Evolutionary conservation across 2,888 invertebrate species (phyloP).

Genomic region (Bruchidius siliquastri): DNA sequence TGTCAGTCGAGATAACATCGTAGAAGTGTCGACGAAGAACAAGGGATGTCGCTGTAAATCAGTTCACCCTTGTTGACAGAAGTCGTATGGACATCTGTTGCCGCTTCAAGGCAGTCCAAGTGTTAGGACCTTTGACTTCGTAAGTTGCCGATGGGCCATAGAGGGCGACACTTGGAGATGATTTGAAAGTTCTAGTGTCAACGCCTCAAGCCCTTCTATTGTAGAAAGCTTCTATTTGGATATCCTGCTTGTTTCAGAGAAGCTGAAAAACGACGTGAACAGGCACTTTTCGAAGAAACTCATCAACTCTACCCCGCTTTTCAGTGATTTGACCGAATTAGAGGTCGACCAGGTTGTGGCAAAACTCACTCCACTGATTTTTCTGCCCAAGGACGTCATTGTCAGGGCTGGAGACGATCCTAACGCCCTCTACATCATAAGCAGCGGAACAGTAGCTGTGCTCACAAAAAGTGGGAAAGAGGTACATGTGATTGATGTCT

Average conservation of each 20-base stretch:
- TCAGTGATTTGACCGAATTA: conserved; percentile 49
- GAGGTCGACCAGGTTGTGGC: conserved; percentile 52
- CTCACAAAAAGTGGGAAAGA: conserved; percentile 17
- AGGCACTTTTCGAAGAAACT: conserved; percentile 53
- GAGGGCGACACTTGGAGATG: no score
- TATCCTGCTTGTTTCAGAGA: conserved; percentile 26
- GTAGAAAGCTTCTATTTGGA: not conserved
- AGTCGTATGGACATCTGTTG: no score
- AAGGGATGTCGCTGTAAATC: no score
- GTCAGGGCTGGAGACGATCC: conserved; percentile 55
- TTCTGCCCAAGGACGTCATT: conserved; percentile 57
- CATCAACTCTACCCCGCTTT: conserved; percentile 52
- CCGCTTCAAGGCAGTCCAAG: no score
- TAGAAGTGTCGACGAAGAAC: no score
- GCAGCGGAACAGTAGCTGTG: conserved; percentile 48
- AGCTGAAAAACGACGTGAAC: conserved; percentile 49
- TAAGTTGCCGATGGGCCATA: no score
- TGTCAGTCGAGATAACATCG: no score
- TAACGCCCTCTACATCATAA: conserved; percentile 60
- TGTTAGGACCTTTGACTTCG: no score
- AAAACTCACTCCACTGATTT: conserved; percentile 54
- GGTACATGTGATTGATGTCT: no score
- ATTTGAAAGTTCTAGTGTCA: no score
- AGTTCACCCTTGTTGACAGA: no score
- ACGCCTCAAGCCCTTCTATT: not conserved